Percentiles rank a stretch among this genome's conserved stretches.
phyloP scores from a whole-genome alignment of 2,113 vertebrate genomes.

The Bufo gargarizans region DNA sequence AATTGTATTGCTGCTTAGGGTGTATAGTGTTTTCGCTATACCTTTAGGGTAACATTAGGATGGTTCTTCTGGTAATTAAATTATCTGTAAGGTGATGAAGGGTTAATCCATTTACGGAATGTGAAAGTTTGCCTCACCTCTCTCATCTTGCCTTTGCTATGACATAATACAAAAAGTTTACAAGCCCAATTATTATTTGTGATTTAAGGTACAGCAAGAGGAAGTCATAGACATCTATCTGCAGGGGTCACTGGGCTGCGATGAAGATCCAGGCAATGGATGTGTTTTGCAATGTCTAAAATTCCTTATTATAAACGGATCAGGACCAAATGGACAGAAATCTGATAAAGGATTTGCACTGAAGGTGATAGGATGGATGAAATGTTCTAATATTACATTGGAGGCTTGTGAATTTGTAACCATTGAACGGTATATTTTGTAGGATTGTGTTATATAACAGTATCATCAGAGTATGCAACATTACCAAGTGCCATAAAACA shows the following conservation, averaged over 20 bases:
- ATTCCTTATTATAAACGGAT: background rate
- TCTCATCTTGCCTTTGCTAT: background rate
- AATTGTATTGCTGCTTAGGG: background rate
- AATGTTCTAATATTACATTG: background rate
- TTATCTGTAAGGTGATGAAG: background rate
- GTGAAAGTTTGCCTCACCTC: slow-evolving; percentile 6
- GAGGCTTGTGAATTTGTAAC: background rate
- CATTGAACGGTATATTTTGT: background rate
- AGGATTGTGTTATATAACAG: background rate
- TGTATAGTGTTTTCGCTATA: background rate
- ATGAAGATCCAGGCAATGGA: background rate
- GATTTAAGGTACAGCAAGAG: background rate
- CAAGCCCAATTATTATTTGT: slow-evolving; percentile 6
- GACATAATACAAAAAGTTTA: slow-evolving; percentile 6
- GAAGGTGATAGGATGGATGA: slow-evolving; percentile 3
- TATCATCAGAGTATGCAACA: slow-evolving; percentile 10
- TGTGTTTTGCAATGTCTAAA: background rate
- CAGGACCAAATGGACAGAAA: slow-evolving; percentile 17
- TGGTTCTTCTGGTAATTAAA: background rate
- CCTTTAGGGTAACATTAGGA: background rate
- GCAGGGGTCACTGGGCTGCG: background rate
- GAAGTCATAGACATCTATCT: background rate
- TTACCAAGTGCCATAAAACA: slow-evolving; percentile 22
- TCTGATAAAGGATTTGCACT: background rate
- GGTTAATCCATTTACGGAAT: background rate